These are phyloP conservation scores for Chrysina gloriosa DNA, from an alignment of 2,888 invertebrate species.

Conservation along the genomic window DNA sequence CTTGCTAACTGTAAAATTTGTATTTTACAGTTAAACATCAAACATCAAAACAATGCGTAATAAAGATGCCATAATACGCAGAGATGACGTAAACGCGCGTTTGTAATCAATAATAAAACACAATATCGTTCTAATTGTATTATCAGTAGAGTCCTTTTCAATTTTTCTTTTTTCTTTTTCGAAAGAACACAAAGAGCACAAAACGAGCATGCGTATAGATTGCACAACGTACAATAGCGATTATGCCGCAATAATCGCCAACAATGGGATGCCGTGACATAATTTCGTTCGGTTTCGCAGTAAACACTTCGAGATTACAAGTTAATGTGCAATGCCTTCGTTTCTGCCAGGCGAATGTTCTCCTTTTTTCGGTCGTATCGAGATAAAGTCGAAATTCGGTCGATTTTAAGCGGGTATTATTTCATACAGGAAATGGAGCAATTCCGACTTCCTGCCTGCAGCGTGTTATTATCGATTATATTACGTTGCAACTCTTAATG, in stretches of 20 bases:
- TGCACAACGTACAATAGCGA: constrained; percentile 1
- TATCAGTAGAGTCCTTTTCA: too few species aligned
- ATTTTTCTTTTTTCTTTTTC: constrained; percentile 21
- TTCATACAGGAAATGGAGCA: not conserved
- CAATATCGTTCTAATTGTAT: constrained; percentile 31
- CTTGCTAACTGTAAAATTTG: not conserved
- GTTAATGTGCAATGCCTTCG: not conserved
- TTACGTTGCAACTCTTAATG: not conserved
- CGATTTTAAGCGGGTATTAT: not conserved
- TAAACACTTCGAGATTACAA: constrained; percentile 15
- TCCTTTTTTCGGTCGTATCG: not conserved
- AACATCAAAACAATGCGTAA: constrained; percentile 11
- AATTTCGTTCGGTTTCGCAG: constrained; percentile 29
- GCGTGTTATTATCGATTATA: not conserved
- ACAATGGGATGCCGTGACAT: constrained; percentile 33
- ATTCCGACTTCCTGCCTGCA: constrained; percentile 1
- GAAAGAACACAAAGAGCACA: constrained; percentile 18
- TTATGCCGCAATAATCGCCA: constrained; percentile 21
- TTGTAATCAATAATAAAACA: constrained; percentile 5
- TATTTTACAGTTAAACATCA: not conserved
- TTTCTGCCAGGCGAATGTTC: not conserved
- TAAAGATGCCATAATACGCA: not conserved
- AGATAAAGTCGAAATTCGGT: not conserved
- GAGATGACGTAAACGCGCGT: constrained; percentile 13
- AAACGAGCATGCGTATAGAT: too few species aligned